Conservation (phyloP, 2,113 vertebrate species). For the Myxocyprinus asiaticus region DNA sequence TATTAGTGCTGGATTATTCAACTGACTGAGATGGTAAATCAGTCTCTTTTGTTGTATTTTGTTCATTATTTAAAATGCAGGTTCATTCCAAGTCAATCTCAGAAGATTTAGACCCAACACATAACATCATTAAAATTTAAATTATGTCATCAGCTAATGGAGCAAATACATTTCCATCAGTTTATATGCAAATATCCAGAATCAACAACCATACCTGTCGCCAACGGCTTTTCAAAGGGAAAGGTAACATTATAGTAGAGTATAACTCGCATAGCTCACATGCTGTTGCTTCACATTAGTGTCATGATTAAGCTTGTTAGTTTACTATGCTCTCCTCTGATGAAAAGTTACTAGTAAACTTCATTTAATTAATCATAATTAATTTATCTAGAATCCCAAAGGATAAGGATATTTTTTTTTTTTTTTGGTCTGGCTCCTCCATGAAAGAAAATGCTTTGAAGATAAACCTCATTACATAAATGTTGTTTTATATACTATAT, state of each 20-base stretch:
- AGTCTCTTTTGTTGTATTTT: no score
- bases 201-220: background rate
- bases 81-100: conserved; percentile 1
- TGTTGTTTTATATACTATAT: background rate
- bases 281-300: no score
- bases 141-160: conserved; percentile 14
- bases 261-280: no score
- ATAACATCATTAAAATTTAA: conserved; percentile 10
- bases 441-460: no score
- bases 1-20: no score
- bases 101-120: background rate
- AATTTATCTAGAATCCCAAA: background rate
- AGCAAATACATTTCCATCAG: background rate
- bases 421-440: no score
- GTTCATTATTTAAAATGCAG: background rate
- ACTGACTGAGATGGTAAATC: no score
- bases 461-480: no score
- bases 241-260: background rate
- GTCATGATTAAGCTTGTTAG: background rate
- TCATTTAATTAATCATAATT: background rate
- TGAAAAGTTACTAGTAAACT: background rate
- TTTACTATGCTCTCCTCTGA: no score
- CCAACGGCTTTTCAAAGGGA: conserved; percentile 3
- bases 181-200: conserved; percentile 16
- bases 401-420: no score